Base-by-base conservation (phyloP, 2,113 vertebrate species). In the Lophochroa leadbeateri region DNA sequence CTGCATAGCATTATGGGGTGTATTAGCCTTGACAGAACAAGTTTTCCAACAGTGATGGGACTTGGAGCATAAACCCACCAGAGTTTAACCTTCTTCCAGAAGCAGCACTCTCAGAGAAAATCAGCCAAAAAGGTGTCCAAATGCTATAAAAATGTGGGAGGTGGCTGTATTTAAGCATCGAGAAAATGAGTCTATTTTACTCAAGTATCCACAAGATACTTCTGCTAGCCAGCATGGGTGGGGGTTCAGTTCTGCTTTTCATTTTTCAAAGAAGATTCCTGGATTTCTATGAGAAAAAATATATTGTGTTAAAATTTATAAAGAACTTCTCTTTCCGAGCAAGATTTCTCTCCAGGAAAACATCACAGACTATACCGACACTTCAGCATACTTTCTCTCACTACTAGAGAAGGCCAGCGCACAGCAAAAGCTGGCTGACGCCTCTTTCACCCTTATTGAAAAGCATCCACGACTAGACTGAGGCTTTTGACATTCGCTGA, bases 231-330 rank as follows among this genome's bases (percentile, higher is more conserved):
- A 90, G 3, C 47, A 90, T 5, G 57, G 76, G 58, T 55, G 16
- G 72, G 72, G 35, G 49, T 76, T 89, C 71, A 93, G 43, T 50
- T 92, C 79, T 94, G 58, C 71, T 58, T 90, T 95, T 91, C 94
- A 61, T 87, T 94, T 95, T 96, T 84, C 94, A 95, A 94, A 91
- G 58, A 92, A 72, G 69, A 83, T 94, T 95, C 82, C 84, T 95
- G 95, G 91, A 94, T 97, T 97, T 97, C 88, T 68, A 39, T 18
- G 29, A 86, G 95, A 95, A 97, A 97, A 97, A 60, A 31, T 96
- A 93, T 95, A 94, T 52, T 87, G 91, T 96, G 95, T n/a, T 84
- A 97, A 79, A 96, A 95, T 44, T 79, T 74, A 89, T 49, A 89
- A 92, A 94, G 86, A 91, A 75, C 65, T 43, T 16, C n/a, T 94